A percentile compares a stretch with the other conserved stretches of the same genome.
Conservation (phyloP, 1,140 invertebrate genomes). For the Drosophila tani region DNA sequence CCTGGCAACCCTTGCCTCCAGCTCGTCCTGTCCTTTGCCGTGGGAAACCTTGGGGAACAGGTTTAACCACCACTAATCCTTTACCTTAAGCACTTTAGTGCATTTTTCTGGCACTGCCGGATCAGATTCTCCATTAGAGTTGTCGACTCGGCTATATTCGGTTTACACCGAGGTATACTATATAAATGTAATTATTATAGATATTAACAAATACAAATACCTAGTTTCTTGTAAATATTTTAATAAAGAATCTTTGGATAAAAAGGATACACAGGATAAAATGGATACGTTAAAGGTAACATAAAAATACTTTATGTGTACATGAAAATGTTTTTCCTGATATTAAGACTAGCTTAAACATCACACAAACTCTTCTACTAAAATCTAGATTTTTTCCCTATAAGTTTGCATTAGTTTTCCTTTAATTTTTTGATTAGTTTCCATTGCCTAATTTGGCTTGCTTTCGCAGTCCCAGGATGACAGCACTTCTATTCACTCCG, state of each 20-base stretch:
- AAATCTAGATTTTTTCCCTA: neutral
- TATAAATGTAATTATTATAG: no score
- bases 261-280: no score
- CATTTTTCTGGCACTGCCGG: slow-evolving; percentile 26
- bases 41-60: slow-evolving; percentile 64
- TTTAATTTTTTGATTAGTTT: no score
- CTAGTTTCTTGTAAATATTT: no score
- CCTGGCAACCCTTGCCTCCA: slow-evolving; percentile 10
- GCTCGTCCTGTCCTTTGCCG: slow-evolving; percentile 39
- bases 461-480: neutral
- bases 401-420: no score
- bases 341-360: no score
- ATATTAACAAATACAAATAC: no score
- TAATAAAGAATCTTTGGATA: no score
- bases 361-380: no score
- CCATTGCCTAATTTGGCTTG: neutral
- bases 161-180: neutral
- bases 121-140: slow-evolving; percentile 16
- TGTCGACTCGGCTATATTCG: neutral
- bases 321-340: no score
- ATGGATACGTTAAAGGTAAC: no score
- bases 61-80: slow-evolving; percentile 63
- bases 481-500: neutral
- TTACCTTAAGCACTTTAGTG: slow-evolving; percentile 63
- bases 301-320: no score